Evolutionary conservation across 2,888 invertebrate species (phyloP), one percentile per base, ranked within the genome.

Genomic region (Anarsia innoxiella): DNA sequence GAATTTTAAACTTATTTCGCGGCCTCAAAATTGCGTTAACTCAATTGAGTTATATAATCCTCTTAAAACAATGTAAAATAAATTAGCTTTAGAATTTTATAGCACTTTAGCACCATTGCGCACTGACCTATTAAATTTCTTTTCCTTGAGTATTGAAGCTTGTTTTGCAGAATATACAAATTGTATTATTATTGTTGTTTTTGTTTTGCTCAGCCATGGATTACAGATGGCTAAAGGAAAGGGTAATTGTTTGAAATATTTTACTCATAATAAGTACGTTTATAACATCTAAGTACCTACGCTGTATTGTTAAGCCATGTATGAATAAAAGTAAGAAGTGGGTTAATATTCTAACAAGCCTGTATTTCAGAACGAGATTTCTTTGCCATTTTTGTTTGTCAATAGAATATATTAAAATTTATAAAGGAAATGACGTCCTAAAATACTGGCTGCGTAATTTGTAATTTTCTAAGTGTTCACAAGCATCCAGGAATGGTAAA

Each of bases 141-240:
- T 19, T 19, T 19, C 4, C 53, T 53, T 49, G 19, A 3, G 19
- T 19, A 8, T 19, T 19, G 8, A 19, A 5, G 3, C 8, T 19
- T 19, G 3, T 19, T 19, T 19, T 19, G 8, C 19, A 19, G 19
- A 19, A 8, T 19, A 19, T 8, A 19, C 19, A 19, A 8, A 19
- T 19, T 33, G 26, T 52, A 54, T 49, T 44, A n/a, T 46, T 34
- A 36, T 48, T 58, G 36, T 53, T 48, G 49, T 73, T 75, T 78
- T 74, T 79, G 67, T 79, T 78, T 70, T 67, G 78, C 79, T 59
- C 66, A 64, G 66, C 80, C 64, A 73, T 66, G 83, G 82, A 84
- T 79, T 74, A 73, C 75, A 84, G 83, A 74, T 78, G 68, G 77
- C 80, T 70, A 59, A 40, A 48, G 68, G 72, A 73, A 64, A 62